phyloP scores from a whole-genome alignment of 37 sponge, comb jelly and placozoan genomes.

The Spongilla lacustris region DNA sequence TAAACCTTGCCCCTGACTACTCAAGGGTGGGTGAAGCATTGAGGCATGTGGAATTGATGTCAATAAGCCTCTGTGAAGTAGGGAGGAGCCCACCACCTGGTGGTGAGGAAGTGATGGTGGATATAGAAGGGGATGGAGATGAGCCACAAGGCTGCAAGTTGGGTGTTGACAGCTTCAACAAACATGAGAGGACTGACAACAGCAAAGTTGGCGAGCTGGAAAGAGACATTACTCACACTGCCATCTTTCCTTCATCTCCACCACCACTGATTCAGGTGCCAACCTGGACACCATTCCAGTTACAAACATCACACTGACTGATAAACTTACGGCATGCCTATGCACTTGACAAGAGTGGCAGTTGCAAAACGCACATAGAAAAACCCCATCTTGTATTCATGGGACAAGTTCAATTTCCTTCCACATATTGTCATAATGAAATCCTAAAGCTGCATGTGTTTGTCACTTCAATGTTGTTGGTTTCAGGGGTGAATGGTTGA shows the following conservation, averaged over 20 bases:
- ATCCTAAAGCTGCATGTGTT: neutral
- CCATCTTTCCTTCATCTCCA: neutral
- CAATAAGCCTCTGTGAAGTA: neutral
- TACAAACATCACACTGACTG: neutral
- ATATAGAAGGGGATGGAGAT: neutral
- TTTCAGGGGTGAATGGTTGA: too few species aligned
- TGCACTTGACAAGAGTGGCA: neutral
- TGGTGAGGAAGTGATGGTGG: constrained; percentile 1
- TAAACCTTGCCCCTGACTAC: neutral
- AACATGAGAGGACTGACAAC: neutral
- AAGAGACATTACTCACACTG: neutral
- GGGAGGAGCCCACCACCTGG: neutral
- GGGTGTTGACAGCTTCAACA: neutral
- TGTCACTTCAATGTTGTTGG: neutral
- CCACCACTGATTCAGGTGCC: neutral
- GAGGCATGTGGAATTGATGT: neutral
- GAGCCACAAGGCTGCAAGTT: neutral
- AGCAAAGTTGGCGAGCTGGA: too few species aligned
- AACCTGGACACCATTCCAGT: neutral
- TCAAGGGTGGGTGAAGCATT: neutral
- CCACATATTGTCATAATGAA: neutral
- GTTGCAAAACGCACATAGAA: neutral
- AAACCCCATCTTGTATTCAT: neutral
- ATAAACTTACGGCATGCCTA: neutral
- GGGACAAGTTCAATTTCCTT: neutral